These are phyloP conservation scores for Anniella stebbinsi DNA, from an alignment of 2,797 vertebrate genomes.

Conservation along the genomic window DNA sequence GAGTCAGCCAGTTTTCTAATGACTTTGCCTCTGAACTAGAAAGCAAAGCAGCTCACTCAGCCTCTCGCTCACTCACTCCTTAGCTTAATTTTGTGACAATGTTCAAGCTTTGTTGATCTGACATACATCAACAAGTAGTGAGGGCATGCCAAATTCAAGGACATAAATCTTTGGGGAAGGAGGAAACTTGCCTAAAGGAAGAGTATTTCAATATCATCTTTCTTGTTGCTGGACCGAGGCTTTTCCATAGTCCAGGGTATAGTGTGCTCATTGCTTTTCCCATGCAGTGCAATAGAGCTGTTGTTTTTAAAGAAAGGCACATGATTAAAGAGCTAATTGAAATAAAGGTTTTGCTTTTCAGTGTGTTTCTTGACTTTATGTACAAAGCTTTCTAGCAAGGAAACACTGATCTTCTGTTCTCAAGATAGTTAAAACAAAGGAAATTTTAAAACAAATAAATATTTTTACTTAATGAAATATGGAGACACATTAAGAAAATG, in stretches of 20 bases:
- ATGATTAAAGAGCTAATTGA: slow-evolving; percentile 30
- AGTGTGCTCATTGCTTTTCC: slow-evolving; percentile 30
- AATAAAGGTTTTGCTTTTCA: slow-evolving; percentile 43
- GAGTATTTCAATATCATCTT: slow-evolving; percentile 61
- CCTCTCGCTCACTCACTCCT: slow-evolving; percentile 30
- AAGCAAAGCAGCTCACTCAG: slow-evolving; percentile 39
- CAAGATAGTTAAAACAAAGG: background rate
- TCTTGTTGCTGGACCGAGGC: slow-evolving; percentile 41
- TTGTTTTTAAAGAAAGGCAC: background rate
- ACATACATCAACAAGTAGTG: slow-evolving; percentile 50
- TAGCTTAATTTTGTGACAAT: slow-evolving; percentile 45
- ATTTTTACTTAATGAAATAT: background rate
- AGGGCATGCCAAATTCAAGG: slow-evolving; percentile 20
- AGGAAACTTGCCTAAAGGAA: slow-evolving; percentile 52
- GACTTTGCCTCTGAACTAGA: slow-evolving; percentile 37
- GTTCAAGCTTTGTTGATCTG: slow-evolving; percentile 60
- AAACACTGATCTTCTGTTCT: slow-evolving; percentile 27
- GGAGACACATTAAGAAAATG: background rate
- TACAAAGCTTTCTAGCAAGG: slow-evolving; percentile 36
- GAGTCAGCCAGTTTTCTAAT: slow-evolving; percentile 57
- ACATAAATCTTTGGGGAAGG: slow-evolving; percentile 65
- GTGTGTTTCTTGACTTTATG: background rate
- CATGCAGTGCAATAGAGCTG: background rate
- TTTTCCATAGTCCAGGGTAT: slow-evolving; percentile 46
- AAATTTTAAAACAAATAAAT: background rate